Conservation (phyloP, 2,113 vertebrate genomes). For the Nerophis ophidion region DNA sequence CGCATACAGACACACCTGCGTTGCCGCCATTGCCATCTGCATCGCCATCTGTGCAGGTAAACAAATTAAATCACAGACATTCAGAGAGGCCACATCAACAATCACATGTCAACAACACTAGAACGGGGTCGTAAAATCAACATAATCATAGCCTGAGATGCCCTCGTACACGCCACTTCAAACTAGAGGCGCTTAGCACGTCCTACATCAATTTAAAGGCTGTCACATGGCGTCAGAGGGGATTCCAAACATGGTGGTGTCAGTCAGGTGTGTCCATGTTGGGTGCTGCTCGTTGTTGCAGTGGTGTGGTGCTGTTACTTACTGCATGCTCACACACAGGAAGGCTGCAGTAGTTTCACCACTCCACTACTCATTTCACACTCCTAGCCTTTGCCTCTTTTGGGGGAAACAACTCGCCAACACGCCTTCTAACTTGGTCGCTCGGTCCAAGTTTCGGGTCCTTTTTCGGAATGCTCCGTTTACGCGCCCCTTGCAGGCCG, state of each 20-base stretch:
- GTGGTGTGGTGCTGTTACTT: slow-evolving; percentile 61
- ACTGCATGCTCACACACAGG: slow-evolving; percentile 66
- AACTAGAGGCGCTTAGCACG: background rate
- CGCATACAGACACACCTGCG: slow-evolving; percentile 42
- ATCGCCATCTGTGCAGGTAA: slow-evolving; percentile 70
- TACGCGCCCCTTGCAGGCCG: slow-evolving; percentile 27
- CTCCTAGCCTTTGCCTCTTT: slow-evolving; percentile 55
- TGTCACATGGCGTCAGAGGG: background rate
- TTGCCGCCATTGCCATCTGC: slow-evolving; percentile 72
- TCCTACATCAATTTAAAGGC: slow-evolving; percentile 5
- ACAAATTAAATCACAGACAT: slow-evolving; percentile 58
- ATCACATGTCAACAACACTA: background rate
- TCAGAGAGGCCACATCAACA: slow-evolving; percentile 51
- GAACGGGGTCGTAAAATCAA: no score
- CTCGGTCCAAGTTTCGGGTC: slow-evolving; percentile 9
- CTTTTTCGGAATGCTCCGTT: slow-evolving; percentile 47
- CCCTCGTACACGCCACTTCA: no score
- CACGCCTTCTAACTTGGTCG: slow-evolving; percentile 21
- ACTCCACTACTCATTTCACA: slow-evolving; percentile 60
- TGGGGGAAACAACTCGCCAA: slow-evolving; percentile 42
- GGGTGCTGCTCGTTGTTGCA: slow-evolving; percentile 51
- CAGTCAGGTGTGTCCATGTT: slow-evolving; percentile 16
- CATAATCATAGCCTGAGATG: no score
- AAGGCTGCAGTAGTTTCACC: slow-evolving; percentile 59
- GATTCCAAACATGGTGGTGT: background rate